A percentile compares a stretch with the other conserved stretches of the same genome.
Conservation (phyloP, 2,113 vertebrate genomes). For the Ceyx margarethae region DNA sequence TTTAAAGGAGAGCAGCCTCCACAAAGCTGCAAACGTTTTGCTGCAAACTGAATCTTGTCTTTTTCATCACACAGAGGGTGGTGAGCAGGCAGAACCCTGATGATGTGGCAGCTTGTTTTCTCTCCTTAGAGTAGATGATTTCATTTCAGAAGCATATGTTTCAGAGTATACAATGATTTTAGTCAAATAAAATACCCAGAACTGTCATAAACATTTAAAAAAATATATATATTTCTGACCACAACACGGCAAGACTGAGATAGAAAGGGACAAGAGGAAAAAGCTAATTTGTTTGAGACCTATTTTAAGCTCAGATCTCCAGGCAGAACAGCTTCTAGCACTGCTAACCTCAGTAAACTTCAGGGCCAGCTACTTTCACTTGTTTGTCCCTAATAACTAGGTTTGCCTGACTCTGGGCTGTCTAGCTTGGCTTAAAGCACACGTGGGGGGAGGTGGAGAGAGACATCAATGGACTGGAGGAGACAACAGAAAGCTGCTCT, state of each 20-base stretch:
- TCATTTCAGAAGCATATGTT: not conserved
- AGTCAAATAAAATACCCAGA: not conserved
- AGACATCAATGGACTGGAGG: not conserved
- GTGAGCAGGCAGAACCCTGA: not conserved
- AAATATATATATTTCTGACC: not conserved
- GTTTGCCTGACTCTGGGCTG: not conserved
- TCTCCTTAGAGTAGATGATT: not conserved
- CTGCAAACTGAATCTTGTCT: not conserved
- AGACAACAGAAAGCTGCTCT: not conserved
- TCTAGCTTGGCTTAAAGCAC: not conserved
- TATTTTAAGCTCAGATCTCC: conserved; percentile 12
- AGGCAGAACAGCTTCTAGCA: conserved; percentile 21
- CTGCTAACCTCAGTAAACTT: not conserved
- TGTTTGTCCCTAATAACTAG: not conserved
- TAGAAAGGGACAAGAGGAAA: not conserved
- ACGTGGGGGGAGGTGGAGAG: not conserved
- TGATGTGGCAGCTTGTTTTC: conserved; percentile 14
- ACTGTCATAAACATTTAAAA: not conserved
- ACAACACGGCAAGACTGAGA: not conserved
- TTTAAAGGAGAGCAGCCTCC: not conserved
- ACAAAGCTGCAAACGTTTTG: not conserved
- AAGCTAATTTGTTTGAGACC: not conserved
- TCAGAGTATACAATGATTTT: not conserved
- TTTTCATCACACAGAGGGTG: not conserved
- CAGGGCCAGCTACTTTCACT: not conserved